These are phyloP conservation scores for Scopus umbretta DNA, from an alignment of 2,113 vertebrate genomes.

Conservation along the genomic window DNA sequence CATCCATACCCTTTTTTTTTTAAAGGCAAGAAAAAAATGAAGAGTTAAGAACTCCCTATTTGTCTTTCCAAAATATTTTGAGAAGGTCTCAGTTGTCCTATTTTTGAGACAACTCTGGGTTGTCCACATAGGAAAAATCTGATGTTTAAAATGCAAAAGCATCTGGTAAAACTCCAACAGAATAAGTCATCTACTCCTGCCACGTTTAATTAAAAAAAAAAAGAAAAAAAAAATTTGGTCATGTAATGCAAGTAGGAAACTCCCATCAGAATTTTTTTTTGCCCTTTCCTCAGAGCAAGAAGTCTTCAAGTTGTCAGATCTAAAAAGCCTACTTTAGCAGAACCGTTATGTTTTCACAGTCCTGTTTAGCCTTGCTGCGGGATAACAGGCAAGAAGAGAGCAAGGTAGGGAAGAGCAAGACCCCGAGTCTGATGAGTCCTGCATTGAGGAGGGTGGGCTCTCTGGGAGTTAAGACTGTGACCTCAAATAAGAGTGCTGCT, in stretches of 20 bases:
- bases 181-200: not conserved
- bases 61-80: not conserved
- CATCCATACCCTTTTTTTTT: too few species aligned
- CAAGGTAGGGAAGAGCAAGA: not conserved
- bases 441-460: fast-evolving
- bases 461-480: not conserved
- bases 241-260: not conserved
- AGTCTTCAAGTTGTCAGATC: not conserved
- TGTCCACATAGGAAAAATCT: not conserved
- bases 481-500: not conserved
- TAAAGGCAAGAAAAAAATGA: not conserved
- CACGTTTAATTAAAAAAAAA: not conserved
- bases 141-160: not conserved
- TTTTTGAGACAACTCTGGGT: not conserved
- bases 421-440: not conserved
- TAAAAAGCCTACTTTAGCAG: not conserved
- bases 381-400: not conserved
- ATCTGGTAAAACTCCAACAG: not conserved
- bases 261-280: not conserved
- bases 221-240: not conserved
- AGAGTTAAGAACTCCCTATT: not conserved
- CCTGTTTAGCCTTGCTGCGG: not conserved
- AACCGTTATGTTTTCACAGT: not conserved
- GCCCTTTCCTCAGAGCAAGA: not conserved
- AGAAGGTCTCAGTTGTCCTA: not conserved